Base-by-base conservation (phyloP, 2,888 invertebrate genomes). In the Cosmia trapezina region DNA sequence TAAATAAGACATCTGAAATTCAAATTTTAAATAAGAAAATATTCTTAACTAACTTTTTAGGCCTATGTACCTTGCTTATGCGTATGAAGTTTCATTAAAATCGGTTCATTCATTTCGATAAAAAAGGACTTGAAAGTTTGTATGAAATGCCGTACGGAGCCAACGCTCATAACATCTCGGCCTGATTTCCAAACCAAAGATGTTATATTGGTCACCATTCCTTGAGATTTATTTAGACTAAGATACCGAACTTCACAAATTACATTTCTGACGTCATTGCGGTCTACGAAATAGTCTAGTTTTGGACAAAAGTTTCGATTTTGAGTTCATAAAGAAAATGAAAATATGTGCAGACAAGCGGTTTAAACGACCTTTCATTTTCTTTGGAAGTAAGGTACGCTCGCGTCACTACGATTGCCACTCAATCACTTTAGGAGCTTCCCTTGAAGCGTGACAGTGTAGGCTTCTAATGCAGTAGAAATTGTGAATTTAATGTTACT, bases 311-410 rank as follows among this genome's bases (percentile, higher is more conserved):
- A 41, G 8, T 4, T n/a, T 60, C 9, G 19, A 66, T n/a, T 22
- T 65, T 49, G 12, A 65, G 17, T 5, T 45, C 7, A 33, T 43
- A 37, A 17, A 19, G 22, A 37, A 22, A 47, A 37, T 22, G 22
- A 9, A 68, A 47, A 67, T 8, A 37, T 37, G 17, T 41, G 8
- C 67, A 68, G 66, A 49, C 14, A 41, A 67, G 4, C 68, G 11
- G 49, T 41, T 49, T 67, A 45, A 22, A 8, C n/a, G 2, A 28
- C 14, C 19, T 54, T 61, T 61, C 4, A 33, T 33, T 61, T 45
- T 66, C 9, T 43, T 6, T 57, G 11, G 17, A 17, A 28, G 14
- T 8, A 54, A 28, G 9, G 17, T 17, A 33, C 6, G 43, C 14
- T 66, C 9, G 33, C 14, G n/a, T 7, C 54, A 43, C n/a, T 12